Evolutionary conservation across 2,113 vertebrate genomes (phyloP).

Genomic region (Butorides virescens): DNA sequence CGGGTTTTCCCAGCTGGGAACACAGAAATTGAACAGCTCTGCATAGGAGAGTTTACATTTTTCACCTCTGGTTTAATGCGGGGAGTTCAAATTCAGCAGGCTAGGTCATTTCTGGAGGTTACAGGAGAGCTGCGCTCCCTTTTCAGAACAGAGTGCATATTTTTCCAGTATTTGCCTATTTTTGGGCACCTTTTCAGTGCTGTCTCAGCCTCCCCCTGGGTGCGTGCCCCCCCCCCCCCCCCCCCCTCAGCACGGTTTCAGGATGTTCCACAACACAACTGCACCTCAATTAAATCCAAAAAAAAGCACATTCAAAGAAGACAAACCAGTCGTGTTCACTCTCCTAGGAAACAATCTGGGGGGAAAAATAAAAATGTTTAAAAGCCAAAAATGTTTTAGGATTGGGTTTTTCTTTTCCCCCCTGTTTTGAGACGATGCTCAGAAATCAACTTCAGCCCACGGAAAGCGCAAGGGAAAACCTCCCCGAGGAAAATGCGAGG

Average conservation of each 20-base stretch:
- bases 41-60: not conserved
- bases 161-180: not conserved
- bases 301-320: not conserved
- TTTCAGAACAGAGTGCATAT: not conserved
- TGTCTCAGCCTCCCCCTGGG: not conserved
- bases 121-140: not conserved
- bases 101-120: not conserved
- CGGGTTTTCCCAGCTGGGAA: not conserved
- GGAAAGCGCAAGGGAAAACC: not conserved
- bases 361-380: not conserved
- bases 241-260: not conserved
- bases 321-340: not conserved
- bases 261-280: not conserved
- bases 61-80: not conserved
- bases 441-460: not conserved
- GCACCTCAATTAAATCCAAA: not conserved
- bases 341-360: not conserved
- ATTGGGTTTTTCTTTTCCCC: rapidly evolving
- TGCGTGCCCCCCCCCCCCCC: rapidly evolving
- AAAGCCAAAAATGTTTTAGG: not conserved
- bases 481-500: not conserved
- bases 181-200: not conserved
- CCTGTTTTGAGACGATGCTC: not conserved
- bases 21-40: not conserved
- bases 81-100: not conserved